Conservation (phyloP, 2,113 vertebrate species). For the Seriola rivoliana region DNA sequence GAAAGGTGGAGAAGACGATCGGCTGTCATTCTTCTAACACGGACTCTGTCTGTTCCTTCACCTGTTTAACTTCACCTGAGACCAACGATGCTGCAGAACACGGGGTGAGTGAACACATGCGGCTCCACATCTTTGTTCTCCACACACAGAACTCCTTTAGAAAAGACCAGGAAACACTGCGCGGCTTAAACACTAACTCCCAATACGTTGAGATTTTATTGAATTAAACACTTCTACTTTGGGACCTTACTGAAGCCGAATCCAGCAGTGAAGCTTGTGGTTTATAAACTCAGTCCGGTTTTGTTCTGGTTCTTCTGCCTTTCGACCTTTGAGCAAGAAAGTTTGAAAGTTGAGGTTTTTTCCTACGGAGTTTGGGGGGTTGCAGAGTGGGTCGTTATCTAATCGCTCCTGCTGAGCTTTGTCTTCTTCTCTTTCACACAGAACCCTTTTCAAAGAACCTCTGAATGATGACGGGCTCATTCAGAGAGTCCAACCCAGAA, state of each 20-base stretch:
- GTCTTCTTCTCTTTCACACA: neutral
- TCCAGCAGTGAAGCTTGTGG: accelerated
- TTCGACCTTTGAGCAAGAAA: neutral
- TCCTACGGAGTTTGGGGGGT: neutral
- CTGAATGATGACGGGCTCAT: no score
- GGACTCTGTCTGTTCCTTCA: accelerated
- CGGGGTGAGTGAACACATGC: constrained; percentile 57
- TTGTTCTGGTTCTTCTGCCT: neutral
- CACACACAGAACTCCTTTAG: neutral
- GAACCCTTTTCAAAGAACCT: no score
- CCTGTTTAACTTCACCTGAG: neutral
- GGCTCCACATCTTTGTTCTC: neutral
- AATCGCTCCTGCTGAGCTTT: no score
- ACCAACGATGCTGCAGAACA: constrained; percentile 69
- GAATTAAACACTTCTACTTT: accelerated
- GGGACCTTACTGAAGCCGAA: neutral
- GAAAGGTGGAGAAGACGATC: constrained; percentile 64
- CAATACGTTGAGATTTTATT: neutral
- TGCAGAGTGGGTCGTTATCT: neutral
- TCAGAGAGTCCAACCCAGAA: no score
- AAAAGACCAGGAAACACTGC: accelerated
- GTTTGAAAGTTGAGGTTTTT: neutral
- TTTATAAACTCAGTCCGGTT: accelerated
- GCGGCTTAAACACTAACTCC: neutral
- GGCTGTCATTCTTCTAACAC: neutral